phyloP scores from a whole-genome alignment of 1,140 invertebrate species.

The Chionoecetes opilio region DNA sequence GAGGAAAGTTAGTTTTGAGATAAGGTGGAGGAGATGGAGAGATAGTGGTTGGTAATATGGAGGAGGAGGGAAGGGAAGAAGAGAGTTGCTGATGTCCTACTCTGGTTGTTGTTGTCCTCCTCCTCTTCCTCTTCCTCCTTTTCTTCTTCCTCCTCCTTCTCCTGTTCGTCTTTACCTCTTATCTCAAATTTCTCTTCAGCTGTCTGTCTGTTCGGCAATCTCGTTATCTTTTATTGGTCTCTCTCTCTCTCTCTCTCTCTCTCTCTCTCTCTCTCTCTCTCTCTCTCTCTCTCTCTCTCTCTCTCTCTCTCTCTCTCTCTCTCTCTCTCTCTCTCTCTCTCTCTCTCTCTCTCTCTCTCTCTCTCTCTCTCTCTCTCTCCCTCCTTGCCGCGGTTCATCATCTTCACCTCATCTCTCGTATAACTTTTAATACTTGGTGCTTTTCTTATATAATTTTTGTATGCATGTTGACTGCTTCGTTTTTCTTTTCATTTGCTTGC shows the following conservation, averaged over 20 bases:
- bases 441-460: too few species aligned
- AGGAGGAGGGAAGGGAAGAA: too few species aligned
- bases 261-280: not conserved
- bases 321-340: not conserved
- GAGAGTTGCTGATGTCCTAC: too few species aligned
- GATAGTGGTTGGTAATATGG: too few species aligned
- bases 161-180: not conserved
- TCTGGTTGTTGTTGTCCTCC: too few species aligned
- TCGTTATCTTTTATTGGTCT: not conserved
- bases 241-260: not conserved
- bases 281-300: not conserved
- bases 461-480: not conserved
- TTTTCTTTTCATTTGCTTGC: too few species aligned
- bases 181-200: not conserved
- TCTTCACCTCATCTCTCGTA: too few species aligned
- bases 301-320: not conserved
- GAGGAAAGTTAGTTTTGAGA: not conserved
- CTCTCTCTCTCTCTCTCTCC: not conserved
- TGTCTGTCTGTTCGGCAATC: not conserved
- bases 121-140: too few species aligned
- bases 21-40: too few species aligned
- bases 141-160: not conserved
- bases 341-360: not conserved
- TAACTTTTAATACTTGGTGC: too few species aligned
- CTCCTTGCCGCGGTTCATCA: too few species aligned